A percentile compares a stretch with the other conserved stretches of the same genome.
These are phyloP conservation scores for Drosophila borborema DNA, from an alignment of 2,888 invertebrate genomes.

Conservation along the genomic window DNA sequence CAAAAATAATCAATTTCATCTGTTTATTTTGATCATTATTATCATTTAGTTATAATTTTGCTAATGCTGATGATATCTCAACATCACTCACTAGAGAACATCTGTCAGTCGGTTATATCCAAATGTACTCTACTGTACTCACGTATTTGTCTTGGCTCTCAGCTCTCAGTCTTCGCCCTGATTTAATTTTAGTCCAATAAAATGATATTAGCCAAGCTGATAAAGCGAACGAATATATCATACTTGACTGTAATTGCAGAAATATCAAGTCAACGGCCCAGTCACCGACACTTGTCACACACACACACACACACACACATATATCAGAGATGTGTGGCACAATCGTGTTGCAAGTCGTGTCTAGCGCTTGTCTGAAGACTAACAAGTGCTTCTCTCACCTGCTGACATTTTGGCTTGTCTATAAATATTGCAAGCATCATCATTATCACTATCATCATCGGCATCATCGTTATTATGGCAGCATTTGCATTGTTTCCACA, in stretches of 20 bases:
- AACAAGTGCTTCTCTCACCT: conserved; percentile 73
- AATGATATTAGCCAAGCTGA: conserved; percentile 17
- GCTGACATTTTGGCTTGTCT: conserved; percentile 54
- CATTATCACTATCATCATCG: conserved; percentile 35
- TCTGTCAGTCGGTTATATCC: neutral
- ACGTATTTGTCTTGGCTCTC: conserved; percentile 6
- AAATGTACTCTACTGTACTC: neutral
- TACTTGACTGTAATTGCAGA: conserved; percentile 34
- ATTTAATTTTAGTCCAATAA: conserved; percentile 16
- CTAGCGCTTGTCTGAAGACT: conserved; percentile 58
- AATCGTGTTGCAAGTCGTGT: conserved; percentile 43
- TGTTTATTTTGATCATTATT: neutral
- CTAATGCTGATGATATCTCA: too few relatives aligned
- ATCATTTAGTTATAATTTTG: too few relatives aligned
- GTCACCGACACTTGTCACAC: conserved; percentile 28
- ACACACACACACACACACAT: neutral
- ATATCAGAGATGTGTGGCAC: conserved; percentile 15
- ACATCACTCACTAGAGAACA: neutral
- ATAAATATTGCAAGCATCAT: conserved; percentile 50
- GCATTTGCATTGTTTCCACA: conserved; percentile 60
- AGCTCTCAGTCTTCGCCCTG: neutral
- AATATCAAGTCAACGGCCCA: conserved; percentile 23
- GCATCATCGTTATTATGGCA: conserved; percentile 51
- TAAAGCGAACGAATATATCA: conserved; percentile 5
- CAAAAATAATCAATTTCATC: neutral